Conservation (phyloP, 2,797 vertebrate species). For the Kryptopterus vitreolus region DNA sequence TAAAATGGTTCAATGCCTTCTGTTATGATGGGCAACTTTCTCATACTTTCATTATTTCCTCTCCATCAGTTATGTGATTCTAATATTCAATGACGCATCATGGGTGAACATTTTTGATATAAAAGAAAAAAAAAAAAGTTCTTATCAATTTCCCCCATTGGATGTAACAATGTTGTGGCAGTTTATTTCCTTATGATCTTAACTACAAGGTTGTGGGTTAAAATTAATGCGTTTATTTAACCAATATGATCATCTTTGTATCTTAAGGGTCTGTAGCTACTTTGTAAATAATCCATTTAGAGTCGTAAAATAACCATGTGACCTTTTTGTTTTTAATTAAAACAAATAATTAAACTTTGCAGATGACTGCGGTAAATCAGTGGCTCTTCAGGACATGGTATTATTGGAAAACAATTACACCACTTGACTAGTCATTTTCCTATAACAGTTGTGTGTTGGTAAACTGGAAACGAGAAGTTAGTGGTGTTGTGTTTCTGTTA, state of each 20-base stretch:
- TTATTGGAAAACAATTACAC: constrained; percentile 7
- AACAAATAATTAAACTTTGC: neutral
- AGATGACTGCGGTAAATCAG: neutral
- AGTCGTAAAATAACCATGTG: no score
- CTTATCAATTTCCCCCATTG: no score
- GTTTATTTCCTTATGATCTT: neutral
- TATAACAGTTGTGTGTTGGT: neutral
- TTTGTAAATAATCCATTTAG: no score
- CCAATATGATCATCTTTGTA: neutral
- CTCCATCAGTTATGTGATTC: neutral
- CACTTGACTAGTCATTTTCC: neutral
- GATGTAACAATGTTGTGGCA: neutral
- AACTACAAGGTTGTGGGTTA: no score
- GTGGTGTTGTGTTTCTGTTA: constrained; percentile 36
- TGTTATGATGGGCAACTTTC: neutral
- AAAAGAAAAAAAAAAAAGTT: neutral
- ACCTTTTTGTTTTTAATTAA: no score
- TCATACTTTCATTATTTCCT: no score
- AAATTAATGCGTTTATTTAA: neutral
- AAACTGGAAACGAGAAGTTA: constrained; percentile 30
- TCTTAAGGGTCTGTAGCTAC: no score
- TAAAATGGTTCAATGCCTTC: neutral
- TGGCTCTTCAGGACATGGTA: neutral
- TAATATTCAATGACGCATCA: neutral
- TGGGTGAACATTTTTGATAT: neutral